Conservation (phyloP, 2,888 invertebrate genomes). For the Caenorhabditis afra region DNA sequence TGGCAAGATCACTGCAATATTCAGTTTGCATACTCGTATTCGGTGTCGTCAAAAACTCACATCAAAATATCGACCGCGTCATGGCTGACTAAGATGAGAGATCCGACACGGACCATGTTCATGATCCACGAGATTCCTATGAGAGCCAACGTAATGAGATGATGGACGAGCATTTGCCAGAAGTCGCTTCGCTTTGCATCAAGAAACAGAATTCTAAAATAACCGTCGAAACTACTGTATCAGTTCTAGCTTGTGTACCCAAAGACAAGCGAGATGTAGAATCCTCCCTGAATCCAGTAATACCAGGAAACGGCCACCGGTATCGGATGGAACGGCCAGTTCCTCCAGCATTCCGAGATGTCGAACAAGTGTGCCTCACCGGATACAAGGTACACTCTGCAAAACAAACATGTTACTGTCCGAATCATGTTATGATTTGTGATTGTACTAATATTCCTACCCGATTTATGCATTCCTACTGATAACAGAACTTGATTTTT, state of each 20-base stretch:
- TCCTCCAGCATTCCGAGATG: constrained; percentile 76
- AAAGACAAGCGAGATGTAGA: constrained; percentile 60
- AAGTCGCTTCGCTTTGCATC: constrained; percentile 87
- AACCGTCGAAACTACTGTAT: too few relatives aligned
- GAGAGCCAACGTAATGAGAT: constrained; percentile 92
- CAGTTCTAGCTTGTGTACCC: constrained; percentile 30
- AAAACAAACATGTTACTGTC: constrained; percentile 14
- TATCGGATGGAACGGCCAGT: constrained; percentile 83
- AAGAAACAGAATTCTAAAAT: constrained; percentile 80
- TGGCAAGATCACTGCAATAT: constrained; percentile 77
- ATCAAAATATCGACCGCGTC: constrained; percentile 83
- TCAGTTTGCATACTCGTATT: background rate
- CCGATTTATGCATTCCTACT: constrained; percentile 15
- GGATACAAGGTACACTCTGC: constrained; percentile 69
- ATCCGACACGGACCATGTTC: constrained; percentile 92
- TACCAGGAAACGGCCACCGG: constrained; percentile 89
- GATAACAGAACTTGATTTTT: constrained; percentile 14
- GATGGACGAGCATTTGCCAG: constrained; percentile 86
- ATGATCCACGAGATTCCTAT: constrained; percentile 92
- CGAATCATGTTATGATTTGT: background rate
- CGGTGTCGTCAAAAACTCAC: constrained; percentile 77
- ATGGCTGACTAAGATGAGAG: constrained; percentile 85
- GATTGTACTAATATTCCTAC: too few relatives aligned
- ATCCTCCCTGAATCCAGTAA: constrained; percentile 61
- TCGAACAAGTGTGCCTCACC: constrained; percentile 72